phyloP scores from a whole-genome alignment of 2,797 vertebrate species.

The Bradypus variegatus region DNA sequence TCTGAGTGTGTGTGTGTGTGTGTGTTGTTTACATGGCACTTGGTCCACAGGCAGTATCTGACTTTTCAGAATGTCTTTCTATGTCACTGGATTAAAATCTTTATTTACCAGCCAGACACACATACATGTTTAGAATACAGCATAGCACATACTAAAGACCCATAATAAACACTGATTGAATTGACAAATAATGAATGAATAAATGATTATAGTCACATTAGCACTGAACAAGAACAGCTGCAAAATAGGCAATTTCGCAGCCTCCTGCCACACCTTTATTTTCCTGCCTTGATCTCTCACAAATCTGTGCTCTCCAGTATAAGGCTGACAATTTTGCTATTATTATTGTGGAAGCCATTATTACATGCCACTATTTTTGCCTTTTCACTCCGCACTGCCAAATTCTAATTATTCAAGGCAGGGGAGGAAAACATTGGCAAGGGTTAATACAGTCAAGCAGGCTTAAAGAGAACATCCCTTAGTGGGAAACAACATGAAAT shows the following conservation, averaged over 20 bases:
- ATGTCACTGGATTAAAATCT: neutral
- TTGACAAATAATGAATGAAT: neutral
- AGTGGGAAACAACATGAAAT: conserved; percentile 4
- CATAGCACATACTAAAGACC: neutral
- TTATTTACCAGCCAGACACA: neutral
- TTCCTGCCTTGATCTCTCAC: neutral
- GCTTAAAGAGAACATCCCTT: neutral
- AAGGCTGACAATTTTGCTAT: neutral
- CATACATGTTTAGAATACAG: neutral
- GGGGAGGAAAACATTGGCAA: neutral
- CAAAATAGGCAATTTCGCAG: neutral
- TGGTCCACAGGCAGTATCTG: neutral
- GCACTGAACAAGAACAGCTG: neutral
- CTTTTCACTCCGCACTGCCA: neutral
- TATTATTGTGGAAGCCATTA: neutral
- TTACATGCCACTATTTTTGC: neutral
- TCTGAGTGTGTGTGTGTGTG: neutral
- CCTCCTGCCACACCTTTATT: neutral
- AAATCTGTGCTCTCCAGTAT: neutral
- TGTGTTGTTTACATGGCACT: neutral
- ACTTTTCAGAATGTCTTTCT: neutral
- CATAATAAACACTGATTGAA: neutral
- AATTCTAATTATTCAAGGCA: neutral
- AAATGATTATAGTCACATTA: neutral
- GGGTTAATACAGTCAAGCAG: neutral